Base-by-base conservation (phyloP, 1,140 invertebrate genomes). In the Argopecten irradians region DNA sequence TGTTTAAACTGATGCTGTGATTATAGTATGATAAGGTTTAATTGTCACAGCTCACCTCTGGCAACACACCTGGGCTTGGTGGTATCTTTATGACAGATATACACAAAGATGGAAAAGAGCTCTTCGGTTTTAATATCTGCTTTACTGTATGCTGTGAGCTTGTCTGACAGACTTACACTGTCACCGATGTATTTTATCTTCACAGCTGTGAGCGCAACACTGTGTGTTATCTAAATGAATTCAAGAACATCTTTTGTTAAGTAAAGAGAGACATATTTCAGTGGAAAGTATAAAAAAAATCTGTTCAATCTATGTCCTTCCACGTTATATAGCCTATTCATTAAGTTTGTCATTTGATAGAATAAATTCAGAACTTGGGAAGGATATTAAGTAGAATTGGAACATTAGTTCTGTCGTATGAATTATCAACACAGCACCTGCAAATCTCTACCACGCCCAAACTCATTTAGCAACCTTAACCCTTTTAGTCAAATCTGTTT, bases 231-330 rank as follows among this genome's bases (percentile, higher is more conserved):
- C 55, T 71, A 71, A 71, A 71, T 71, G 55, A 71, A 71, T 71
- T 71, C 55, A 71, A 71, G 55, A 71, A 71, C 22, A 11, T 71
- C 55, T 71, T 71, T 71, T 71, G 55, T 71, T 71, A 71, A 28
- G 55, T 28, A 71, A 28, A n/a, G 55, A 71, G 55, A 16, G 55
- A 71, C 55, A 71, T n/a, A 71, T 71, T 71, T 71, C 55, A 28
- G 55, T 71, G n/a, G 55, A 71, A 71, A 71, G 55, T 71, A 71
- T n/a, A 71, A 71, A 39, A 71, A 71, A 71, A n/a, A n/a, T n/a
- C 55, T 71, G n/a, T 71, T 28, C 55, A 71, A 2, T 8, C 55
- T 14, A n/a, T n/a, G 55, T 8, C 55, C 55, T 71, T 71, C 55
- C 55, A n/a, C 28, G 55, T 71, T 71, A 71, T n/a, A 16, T 2